Evolutionary conservation across 2,797 vertebrate species (phyloP), one percentile per base, ranked within the genome.

Genomic region (Mus spretus): DNA sequence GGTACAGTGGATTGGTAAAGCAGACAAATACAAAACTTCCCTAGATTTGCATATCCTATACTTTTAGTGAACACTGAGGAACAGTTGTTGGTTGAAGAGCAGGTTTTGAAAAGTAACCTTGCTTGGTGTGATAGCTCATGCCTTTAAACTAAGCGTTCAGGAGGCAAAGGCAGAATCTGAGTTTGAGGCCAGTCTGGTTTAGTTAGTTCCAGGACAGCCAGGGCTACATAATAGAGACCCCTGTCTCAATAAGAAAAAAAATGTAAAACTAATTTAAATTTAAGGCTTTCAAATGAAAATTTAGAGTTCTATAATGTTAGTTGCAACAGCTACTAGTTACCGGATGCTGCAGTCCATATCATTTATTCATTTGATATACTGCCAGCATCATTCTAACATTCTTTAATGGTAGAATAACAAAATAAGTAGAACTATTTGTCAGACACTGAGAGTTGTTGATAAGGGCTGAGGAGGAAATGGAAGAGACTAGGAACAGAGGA

Each of bases 21-120:
- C 11, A 90, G 55, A 70, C 82, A 67, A 79, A 78, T 79, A 22
- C 26, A 24, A 22, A 70, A 24, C 13, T 96, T 89, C 63, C 28
- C 96, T 90, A 59, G 44, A 13, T 31, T 90, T 96, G 61, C 7
- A 31, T 84, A 14, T 89, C 81, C 37, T 95, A 3, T 37, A 17
- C 22, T 84, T 26, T 79, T 3, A 55, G 4, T 95, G 70, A 20
- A 22, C 28, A 44, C n/a, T 93, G 85, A 95, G 61, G 8, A 44
- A 84, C 93, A 88, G 53, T 61, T 86, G 0, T 47, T 84, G 44
- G 87, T 95, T 34, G 8, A 26, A 86, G 63, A 92, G 34, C 59
- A 89, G 53, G n/a, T 80, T 84, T 84, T 85, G 55, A 94, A 88
- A 94, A 93, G 89, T 74, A 92, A 93, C 11, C 13, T 61, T 61